Conservation (phyloP, 2,797 vertebrate species). For the Etheostoma nigrum region DNA sequence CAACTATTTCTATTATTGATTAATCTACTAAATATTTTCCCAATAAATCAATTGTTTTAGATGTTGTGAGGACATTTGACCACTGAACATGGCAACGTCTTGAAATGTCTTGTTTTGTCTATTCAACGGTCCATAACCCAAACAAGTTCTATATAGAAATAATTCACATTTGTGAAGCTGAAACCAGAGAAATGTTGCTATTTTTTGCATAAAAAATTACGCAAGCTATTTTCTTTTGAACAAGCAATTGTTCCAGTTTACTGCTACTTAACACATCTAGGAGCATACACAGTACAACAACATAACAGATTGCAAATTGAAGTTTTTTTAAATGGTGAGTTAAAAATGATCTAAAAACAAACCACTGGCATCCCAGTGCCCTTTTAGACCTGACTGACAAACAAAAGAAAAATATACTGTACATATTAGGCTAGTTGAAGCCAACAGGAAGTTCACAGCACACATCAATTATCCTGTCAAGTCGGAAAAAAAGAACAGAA, state of each 20-base stretch:
- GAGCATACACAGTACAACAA: background rate
- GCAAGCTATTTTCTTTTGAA: background rate
- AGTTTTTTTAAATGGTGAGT: background rate
- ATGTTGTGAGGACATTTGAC: too few relatives aligned
- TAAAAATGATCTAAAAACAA: constrained; percentile 20
- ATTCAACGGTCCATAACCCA: background rate
- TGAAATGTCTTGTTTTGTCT: background rate
- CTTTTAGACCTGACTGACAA: constrained; percentile 48
- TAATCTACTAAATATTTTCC: background rate
- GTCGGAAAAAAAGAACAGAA: constrained; percentile 45
- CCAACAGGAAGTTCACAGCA: constrained; percentile 66
- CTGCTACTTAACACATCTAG: background rate
- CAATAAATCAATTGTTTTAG: too few relatives aligned
- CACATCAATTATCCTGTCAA: constrained; percentile 84
- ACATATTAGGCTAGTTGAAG: constrained; percentile 47
- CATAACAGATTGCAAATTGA: background rate
- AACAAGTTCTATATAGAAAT: background rate
- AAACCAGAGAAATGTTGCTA: background rate
- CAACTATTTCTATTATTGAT: background rate
- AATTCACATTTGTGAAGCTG: background rate
- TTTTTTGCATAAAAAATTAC: background rate
- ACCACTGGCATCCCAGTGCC: constrained; percentile 15
- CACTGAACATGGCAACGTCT: background rate
- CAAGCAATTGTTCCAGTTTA: background rate
- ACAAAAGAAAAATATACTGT: constrained; percentile 62